Conservation (phyloP, 1,140 invertebrate genomes). For the Dendrolimus punctatus region DNA sequence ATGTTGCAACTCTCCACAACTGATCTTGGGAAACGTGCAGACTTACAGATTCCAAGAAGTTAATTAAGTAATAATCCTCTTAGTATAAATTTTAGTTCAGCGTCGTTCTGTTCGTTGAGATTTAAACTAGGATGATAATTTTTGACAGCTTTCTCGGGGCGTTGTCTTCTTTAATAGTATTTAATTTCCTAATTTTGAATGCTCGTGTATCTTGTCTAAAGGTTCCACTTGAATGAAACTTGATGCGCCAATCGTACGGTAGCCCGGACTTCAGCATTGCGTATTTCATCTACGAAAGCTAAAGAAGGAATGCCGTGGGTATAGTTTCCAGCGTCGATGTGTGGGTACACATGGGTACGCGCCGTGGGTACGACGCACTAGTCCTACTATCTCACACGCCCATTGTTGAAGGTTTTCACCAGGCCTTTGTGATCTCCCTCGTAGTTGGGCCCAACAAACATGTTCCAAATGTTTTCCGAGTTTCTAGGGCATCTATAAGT, state of each 20-base stretch:
- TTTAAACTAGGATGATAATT: too few species aligned
- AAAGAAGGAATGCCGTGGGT: background rate
- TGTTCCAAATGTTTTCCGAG: conserved; percentile 3
- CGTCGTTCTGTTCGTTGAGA: too few species aligned
- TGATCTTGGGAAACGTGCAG: too few species aligned
- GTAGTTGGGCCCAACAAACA: conserved; percentile 1
- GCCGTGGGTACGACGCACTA: conserved; percentile 1
- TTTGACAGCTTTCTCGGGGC: too few species aligned
- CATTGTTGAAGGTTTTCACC: conserved; percentile 4
- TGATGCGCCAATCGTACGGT: conserved; percentile 4
- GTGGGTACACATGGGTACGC: too few species aligned
- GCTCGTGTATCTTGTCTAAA: background rate
- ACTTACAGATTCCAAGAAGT: too few species aligned
- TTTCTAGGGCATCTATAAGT: conserved; percentile 4
- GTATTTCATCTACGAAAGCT: conserved; percentile 7
- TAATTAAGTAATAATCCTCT: too few species aligned
- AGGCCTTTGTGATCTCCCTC: conserved; percentile 1
- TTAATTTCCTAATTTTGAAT: too few species aligned
- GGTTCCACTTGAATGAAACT: background rate
- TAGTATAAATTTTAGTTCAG: too few species aligned
- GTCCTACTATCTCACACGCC: conserved; percentile 3
- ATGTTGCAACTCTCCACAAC: too few species aligned
- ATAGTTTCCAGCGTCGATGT: conserved; percentile 1
- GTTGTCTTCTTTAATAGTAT: too few species aligned
- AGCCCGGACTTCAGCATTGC: conserved; percentile 5